Base-by-base conservation (phyloP, 2,888 invertebrate genomes). In the Crocallis elinguaria region DNA sequence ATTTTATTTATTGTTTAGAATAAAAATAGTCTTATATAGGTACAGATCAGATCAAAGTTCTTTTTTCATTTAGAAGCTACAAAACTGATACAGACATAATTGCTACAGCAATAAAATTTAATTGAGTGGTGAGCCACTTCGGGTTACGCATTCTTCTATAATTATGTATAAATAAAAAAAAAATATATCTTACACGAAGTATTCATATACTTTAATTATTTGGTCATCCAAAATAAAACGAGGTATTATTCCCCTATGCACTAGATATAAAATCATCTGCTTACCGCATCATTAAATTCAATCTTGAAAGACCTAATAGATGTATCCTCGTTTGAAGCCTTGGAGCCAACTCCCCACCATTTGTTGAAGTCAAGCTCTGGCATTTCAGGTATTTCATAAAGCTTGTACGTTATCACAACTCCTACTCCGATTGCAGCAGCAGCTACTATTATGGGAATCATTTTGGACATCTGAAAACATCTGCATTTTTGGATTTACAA, bases 331-430 rank as follows among this genome's bases (percentile, higher is more conserved):
- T 72, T 62, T 3, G 57, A 62, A 1, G 77, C 70, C 33, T 57
- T 73, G 0, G 39, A 23, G 1, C 80, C 84, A 8, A 59, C 62
- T 1, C 87, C 91, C 92, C 92, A 92, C 91, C 91, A 92, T 64
- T 69, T 82, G 25, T 86, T 61, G 0, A 71, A 51, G 51, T 89
- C 84, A 1, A 88, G 49, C 1, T 79, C 37, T 0, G 90, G 90
- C 33, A 66, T 38, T 11, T 79, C 73, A 0, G 83, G 81, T 30
- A 73, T 64, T 54, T 66, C 63, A 29, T 68, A 57, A 1, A 73
- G 29, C 21, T 48, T 57, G 23, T 72, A 71, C 21, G 72, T 58
- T 27, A 77, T 60, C 5, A 71, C 52, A 14, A 77, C 36, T 4
- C 79, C 82, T 4, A 72, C 54, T 8, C 61, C 68, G 44, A 84